These are phyloP conservation scores for Mionectes macconnelli DNA, from an alignment of 2,113 vertebrate species.

Conservation along the genomic window DNA sequence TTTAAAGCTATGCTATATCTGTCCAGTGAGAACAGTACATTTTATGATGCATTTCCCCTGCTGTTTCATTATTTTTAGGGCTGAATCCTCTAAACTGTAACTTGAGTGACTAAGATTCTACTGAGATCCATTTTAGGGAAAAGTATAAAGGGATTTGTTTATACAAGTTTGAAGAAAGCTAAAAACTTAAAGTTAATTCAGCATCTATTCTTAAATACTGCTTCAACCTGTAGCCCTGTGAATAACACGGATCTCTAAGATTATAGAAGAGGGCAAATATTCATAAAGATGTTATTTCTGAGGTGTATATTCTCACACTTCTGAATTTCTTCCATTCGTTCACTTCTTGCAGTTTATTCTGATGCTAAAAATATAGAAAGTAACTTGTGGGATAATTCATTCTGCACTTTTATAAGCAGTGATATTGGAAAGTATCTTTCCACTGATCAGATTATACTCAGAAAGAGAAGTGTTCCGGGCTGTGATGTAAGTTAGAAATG, in stretches of 20 bases:
- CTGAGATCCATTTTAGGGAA: neutral
- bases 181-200: neutral
- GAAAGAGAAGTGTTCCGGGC: neutral
- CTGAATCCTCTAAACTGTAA: neutral
- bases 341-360: neutral
- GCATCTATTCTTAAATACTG: neutral
- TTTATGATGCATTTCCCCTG: neutral
- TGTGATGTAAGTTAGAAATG: neutral
- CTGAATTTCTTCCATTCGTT: neutral
- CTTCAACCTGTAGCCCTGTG: neutral
- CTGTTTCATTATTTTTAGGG: neutral
- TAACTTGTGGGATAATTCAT: neutral
- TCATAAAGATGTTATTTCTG: neutral
- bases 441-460: neutral
- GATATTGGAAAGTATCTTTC: neutral
- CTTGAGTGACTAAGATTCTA: neutral
- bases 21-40: neutral
- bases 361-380: neutral
- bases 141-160: slow-evolving; percentile 10
- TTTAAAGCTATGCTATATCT: neutral
- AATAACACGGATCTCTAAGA: neutral
- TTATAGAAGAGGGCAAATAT: neutral
- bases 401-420: neutral
- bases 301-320: neutral
- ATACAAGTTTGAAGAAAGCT: neutral